Conservation (phyloP, 2,888 invertebrate species). For the Brenthis ino region DNA sequence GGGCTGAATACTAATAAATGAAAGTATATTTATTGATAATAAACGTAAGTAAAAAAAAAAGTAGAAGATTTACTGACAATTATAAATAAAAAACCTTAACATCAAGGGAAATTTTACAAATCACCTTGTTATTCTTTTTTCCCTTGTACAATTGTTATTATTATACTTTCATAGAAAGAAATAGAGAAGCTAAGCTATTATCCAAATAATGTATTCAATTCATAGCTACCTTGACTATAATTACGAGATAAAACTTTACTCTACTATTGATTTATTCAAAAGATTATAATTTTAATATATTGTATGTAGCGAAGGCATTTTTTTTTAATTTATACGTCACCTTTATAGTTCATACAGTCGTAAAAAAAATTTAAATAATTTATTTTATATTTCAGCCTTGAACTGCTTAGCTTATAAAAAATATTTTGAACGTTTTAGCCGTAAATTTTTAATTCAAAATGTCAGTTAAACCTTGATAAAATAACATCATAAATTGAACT, state of each 20-base stretch:
- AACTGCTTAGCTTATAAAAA: too few species aligned
- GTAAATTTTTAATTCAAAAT: too few species aligned
- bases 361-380: too few species aligned
- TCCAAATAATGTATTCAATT: background rate
- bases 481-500: too few species aligned
- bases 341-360: too few species aligned
- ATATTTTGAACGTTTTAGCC: too few species aligned
- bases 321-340: background rate
- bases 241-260: background rate
- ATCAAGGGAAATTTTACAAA: constrained; percentile 1
- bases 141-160: background rate
- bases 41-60: background rate
- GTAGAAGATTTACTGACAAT: background rate
- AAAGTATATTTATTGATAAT: background rate
- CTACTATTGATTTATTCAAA: constrained; percentile 1
- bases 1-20: too few species aligned
- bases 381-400: too few species aligned
- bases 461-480: too few species aligned
- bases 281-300: background rate
- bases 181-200: constrained; percentile 10
- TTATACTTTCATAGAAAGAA: constrained; percentile 10
- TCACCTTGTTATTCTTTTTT: background rate
- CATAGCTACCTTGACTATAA: constrained; percentile 7
- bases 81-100: background rate
- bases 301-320: background rate